phyloP scores from a whole-genome alignment of 2,888 invertebrate species.

The Dryocosmus kuriphilus region DNA sequence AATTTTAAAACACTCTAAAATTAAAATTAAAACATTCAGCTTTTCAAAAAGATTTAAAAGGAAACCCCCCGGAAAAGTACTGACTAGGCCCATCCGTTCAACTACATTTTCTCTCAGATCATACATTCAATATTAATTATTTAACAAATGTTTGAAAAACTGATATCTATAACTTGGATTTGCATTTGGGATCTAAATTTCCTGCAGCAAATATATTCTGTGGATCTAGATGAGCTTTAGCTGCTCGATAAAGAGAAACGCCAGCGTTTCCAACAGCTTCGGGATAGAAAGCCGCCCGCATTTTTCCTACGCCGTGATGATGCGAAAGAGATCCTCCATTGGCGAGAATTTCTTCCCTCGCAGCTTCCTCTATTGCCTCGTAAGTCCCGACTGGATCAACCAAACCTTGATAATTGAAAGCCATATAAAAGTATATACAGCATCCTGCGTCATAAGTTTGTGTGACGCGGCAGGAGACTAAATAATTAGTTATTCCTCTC shows the following conservation, averaged over 20 bases:
- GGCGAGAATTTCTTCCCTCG: conserved; percentile 94
- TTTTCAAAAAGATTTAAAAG: background rate
- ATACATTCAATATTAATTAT: background rate
- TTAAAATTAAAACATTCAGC: background rate
- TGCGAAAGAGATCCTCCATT: conserved; percentile 96
- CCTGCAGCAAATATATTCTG: conserved; percentile 95
- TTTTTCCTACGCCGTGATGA: conserved; percentile 98
- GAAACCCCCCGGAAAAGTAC: background rate
- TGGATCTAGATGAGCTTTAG: conserved; percentile 94
- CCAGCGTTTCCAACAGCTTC: conserved; percentile 91
- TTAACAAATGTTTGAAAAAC: conserved; percentile 7
- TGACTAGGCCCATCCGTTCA: background rate
- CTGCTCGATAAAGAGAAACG: conserved; percentile 86
- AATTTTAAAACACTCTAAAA: background rate
- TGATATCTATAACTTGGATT: conserved; percentile 54
- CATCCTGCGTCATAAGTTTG: conserved; percentile 99
- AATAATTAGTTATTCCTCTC: conserved; percentile 81
- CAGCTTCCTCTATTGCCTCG: conserved; percentile 91
- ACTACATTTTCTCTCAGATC: background rate
- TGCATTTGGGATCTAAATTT: conserved; percentile 81
- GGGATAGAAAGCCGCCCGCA: conserved; percentile 92
- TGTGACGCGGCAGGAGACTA: conserved; percentile 91
- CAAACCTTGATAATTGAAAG: conserved; percentile 84
- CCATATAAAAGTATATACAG: conserved; percentile 97
- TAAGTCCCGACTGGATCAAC: conserved; percentile 88